Evolutionary conservation across 2,888 invertebrate species (phyloP).

Genomic region (Amphipyra berbera): DNA sequence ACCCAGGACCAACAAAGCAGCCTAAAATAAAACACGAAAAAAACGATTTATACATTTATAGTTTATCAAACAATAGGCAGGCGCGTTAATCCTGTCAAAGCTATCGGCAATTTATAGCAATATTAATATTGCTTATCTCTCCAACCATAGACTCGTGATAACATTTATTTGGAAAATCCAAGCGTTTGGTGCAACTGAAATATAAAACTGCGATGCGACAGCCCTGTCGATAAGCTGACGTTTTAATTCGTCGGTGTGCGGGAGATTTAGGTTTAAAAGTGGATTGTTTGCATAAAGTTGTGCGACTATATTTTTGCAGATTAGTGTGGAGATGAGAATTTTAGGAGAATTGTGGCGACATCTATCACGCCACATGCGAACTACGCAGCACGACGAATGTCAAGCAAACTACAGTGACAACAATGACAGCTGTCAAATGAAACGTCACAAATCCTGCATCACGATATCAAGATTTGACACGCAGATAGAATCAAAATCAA

Average conservation of each 20-base stretch:
- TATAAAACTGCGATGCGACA: slow-evolving; percentile 25
- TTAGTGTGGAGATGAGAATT: too few species aligned
- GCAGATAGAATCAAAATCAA: too few species aligned
- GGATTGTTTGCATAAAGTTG: too few species aligned
- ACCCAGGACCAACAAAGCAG: too few species aligned
- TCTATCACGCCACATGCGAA: too few species aligned
- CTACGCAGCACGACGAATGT: too few species aligned
- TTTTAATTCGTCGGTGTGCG: slow-evolving; percentile 31
- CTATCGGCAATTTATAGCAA: slow-evolving; percentile 43
- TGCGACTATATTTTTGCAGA: too few species aligned
- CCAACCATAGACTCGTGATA: slow-evolving; percentile 37
- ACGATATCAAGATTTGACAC: too few species aligned
- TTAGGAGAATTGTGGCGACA: too few species aligned
- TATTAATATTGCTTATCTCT: slow-evolving; percentile 55
- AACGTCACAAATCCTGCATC: too few species aligned
- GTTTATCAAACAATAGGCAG: slow-evolving; percentile 32
- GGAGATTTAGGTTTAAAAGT: slow-evolving; percentile 32
- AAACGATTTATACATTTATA: slow-evolving; percentile 18
- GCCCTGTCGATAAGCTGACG: slow-evolving; percentile 36
- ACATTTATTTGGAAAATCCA: slow-evolving; percentile 42
- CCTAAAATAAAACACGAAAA: background rate
- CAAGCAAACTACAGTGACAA: too few species aligned
- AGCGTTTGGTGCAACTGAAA: slow-evolving; percentile 26
- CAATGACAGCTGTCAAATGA: too few species aligned
- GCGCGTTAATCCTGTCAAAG: slow-evolving; percentile 28